Conservation (phyloP, 1,140 invertebrate genomes). For the Psix sp. region DNA sequence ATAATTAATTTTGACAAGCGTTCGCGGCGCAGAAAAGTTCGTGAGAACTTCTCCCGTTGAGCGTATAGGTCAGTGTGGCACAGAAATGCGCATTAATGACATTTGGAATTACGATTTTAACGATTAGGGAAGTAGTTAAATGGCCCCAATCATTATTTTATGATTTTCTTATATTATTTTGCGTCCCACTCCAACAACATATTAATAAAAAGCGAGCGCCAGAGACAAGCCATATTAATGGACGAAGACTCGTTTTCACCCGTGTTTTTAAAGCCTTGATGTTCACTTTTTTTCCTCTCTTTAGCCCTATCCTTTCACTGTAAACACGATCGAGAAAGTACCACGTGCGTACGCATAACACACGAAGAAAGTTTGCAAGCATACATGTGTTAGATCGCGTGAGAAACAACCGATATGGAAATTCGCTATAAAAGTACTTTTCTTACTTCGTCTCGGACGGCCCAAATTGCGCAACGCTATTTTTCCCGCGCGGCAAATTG, state of each 20-base stretch:
- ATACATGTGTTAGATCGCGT: slow-evolving; percentile 43
- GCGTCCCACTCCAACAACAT: background rate
- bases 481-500: background rate
- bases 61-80: slow-evolving; percentile 37
- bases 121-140: background rate
- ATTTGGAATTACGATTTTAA: slow-evolving; percentile 19
- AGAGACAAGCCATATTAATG: slow-evolving; percentile 18
- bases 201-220: background rate
- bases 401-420: slow-evolving; percentile 36
- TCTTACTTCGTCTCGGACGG: slow-evolving; percentile 8
- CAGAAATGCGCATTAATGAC: slow-evolving; percentile 27
- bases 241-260: slow-evolving; percentile 39
- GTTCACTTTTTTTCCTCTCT: slow-evolving; percentile 27
- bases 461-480: slow-evolving; percentile 22
- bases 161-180: no score
- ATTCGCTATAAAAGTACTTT: slow-evolving; percentile 32
- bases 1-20: slow-evolving; percentile 4
- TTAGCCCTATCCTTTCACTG: slow-evolving; percentile 57
- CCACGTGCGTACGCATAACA: slow-evolving; percentile 18
- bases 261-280: slow-evolving; percentile 37
- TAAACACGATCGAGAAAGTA: slow-evolving; percentile 52
- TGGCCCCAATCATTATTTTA: no score
- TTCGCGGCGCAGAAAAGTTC: no score
- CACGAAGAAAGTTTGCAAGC: slow-evolving; percentile 55
- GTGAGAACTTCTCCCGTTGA: slow-evolving; percentile 29